Evolutionary conservation across 2,113 vertebrate genomes (phyloP).

Genomic region (Synodontis membranacea): DNA sequence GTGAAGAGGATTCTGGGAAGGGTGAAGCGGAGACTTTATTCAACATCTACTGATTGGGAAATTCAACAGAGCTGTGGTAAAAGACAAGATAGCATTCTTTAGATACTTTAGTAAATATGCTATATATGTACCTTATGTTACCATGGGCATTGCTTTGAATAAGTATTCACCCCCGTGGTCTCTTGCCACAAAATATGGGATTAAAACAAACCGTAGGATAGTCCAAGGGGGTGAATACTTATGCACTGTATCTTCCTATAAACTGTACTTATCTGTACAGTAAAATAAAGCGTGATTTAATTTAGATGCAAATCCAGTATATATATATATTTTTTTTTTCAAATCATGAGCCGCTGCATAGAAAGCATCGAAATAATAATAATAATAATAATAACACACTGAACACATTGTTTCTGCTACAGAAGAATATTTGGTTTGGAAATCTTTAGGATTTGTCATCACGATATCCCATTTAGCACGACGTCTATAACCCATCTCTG

Average conservation of each 20-base stretch:
- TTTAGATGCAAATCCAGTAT: neutral
- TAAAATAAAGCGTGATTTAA: neutral
- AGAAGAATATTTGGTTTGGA: neutral
- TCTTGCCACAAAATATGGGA: neutral
- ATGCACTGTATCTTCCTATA: neutral
- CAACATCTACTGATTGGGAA: neutral
- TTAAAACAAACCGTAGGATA: neutral
- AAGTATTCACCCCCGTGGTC: neutral
- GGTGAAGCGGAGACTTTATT: no score
- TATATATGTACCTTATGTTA: neutral
- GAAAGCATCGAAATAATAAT: neutral
- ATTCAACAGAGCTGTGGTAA: neutral
- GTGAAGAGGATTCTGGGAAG: no score
- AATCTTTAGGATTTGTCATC: neutral
- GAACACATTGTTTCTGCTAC: neutral
- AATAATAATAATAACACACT: neutral
- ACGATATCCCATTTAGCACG: neutral
- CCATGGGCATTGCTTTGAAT: neutral
- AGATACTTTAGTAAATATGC: no score
- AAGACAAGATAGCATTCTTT: neutral
- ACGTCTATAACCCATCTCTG: constrained; percentile 18
- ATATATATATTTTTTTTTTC: no score
- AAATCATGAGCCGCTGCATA: neutral
- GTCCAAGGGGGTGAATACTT: neutral
- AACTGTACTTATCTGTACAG: neutral